These are phyloP conservation scores for Capreolus pygargus DNA, from an alignment of 2,113 vertebrate species.

Conservation along the genomic window DNA sequence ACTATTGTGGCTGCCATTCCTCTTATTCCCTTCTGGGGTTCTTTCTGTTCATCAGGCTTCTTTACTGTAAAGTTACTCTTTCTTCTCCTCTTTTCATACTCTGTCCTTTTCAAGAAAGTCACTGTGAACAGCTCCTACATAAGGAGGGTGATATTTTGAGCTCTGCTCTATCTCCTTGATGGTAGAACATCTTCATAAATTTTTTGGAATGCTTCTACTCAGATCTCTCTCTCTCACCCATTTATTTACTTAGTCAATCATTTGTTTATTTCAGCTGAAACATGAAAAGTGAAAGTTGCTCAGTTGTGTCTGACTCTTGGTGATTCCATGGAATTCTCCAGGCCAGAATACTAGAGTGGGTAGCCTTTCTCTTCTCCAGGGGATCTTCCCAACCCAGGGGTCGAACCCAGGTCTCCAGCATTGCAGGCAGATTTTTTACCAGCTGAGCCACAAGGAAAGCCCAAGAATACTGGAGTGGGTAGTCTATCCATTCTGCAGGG, in stretches of 20 bases:
- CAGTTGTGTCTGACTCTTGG: background rate
- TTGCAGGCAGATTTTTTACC: background rate
- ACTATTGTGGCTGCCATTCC: rapidly evolving
- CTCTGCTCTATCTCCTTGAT: background rate
- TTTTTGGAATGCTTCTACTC: background rate
- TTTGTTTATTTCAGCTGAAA: background rate
- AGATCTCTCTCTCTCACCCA: background rate
- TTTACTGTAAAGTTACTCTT: background rate
- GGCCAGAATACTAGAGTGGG: background rate
- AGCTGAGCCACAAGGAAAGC: background rate
- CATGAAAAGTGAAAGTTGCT: background rate
- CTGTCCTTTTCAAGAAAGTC: background rate
- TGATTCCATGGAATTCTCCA: background rate
- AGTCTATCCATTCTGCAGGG: background rate
- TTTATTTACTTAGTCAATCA: background rate
- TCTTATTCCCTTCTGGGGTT: rapidly evolving
- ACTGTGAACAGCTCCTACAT: rapidly evolving
- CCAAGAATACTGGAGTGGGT: background rate
- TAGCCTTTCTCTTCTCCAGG: background rate
- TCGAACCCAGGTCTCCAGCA: background rate
- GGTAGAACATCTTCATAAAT: background rate
- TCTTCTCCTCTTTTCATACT: rapidly evolving
- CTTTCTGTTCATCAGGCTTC: rapidly evolving
- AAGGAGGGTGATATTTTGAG: rapidly evolving
- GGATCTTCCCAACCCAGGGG: background rate